Evolutionary conservation across 2,797 vertebrate genomes (phyloP), one percentile per base, ranked within the genome.

Genomic region (Hemibagrus guttatus): DNA sequence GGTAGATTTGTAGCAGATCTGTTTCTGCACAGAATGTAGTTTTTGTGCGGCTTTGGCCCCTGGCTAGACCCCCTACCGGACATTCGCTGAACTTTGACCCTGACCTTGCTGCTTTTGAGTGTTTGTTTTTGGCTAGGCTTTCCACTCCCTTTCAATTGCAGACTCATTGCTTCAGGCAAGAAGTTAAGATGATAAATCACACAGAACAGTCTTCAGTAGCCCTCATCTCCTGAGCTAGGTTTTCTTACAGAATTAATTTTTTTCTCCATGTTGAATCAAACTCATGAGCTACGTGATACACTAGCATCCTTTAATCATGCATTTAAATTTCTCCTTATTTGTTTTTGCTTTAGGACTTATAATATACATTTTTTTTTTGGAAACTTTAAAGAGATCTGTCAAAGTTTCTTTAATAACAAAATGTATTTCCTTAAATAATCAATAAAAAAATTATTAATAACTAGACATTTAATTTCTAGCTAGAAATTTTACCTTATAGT

Each of bases 61-160:
- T 84, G 75, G 85, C 80, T 86, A 85, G 74, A 83, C 84, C 88
- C 87, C 84, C 68, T 81, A 88, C 88, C 69, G 63, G 87, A 89
- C 89, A 88, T 66, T 88, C 16, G 26, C 16, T 88, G 87, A 88
- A 75, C 85, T 90, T 85, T 89, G 79, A 89, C 87, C 86, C 68
- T 88, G 68, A 89, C 87, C 87, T 78, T 88, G 75, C 42, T 66
- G 54, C 58, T 82, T 79, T 74, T 63, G 28, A 52, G 13, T 80
- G 86, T 87, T 87, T 87, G 26, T 82, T 72, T 64, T 86, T 68
- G 69, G 74, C 66, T 64, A 58, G 78, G 3, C 59, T 83, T 87
- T 79, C 82, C 52, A 84, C 64, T 83, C 61, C 56, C 56, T 84
- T 69, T 75, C 28, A 64, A 23, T 58, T 12, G 54, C 71, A 83